Evolutionary conservation across 2,797 vertebrate genomes (phyloP).

Genomic region (Phyllotis vaccarum): DNA sequence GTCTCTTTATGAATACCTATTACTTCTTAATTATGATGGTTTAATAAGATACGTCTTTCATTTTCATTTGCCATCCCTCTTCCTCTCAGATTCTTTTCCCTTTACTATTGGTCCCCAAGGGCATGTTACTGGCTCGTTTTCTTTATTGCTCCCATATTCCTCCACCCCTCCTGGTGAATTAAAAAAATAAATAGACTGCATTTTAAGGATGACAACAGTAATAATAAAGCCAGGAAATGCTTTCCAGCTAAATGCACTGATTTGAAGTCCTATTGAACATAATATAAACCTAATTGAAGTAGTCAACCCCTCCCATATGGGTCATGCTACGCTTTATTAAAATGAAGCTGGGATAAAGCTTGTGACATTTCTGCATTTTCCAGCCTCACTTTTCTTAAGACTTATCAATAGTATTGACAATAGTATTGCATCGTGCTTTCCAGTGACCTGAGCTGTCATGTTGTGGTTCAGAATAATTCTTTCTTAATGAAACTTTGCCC

Average conservation of each 20-base stretch:
- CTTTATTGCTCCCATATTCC: constrained; percentile 78
- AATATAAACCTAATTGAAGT: constrained; percentile 82
- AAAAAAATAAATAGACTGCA: constrained; percentile 81
- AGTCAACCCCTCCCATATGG: constrained; percentile 77
- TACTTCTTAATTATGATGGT: constrained; percentile 82
- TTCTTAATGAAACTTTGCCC: constrained; percentile 75
- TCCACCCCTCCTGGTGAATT: constrained; percentile 76
- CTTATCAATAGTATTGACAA: constrained; percentile 82
- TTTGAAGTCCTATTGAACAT: constrained; percentile 79
- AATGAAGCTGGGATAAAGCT: constrained; percentile 81
- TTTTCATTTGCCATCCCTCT: constrained; percentile 75
- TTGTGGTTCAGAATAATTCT: constrained; percentile 72
- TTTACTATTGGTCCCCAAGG: constrained; percentile 80
- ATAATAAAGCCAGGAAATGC: constrained; percentile 81
- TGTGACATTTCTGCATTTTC: constrained; percentile 79
- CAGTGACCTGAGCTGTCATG: constrained; percentile 65
- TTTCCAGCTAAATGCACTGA: constrained; percentile 82
- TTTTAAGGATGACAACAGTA: constrained; percentile 81
- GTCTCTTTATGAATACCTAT: constrained; percentile 80
- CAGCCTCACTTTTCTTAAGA: constrained; percentile 80
- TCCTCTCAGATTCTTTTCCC: constrained; percentile 71
- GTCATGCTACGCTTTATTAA: constrained; percentile 75
- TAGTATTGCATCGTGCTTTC: constrained; percentile 67
- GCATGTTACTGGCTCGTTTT: constrained; percentile 75
- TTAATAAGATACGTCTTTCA: constrained; percentile 82